Evolutionary conservation across 2,888 invertebrate genomes (phyloP), one percentile per base, ranked within the genome.

Genomic region (Acleris cristana): DNA sequence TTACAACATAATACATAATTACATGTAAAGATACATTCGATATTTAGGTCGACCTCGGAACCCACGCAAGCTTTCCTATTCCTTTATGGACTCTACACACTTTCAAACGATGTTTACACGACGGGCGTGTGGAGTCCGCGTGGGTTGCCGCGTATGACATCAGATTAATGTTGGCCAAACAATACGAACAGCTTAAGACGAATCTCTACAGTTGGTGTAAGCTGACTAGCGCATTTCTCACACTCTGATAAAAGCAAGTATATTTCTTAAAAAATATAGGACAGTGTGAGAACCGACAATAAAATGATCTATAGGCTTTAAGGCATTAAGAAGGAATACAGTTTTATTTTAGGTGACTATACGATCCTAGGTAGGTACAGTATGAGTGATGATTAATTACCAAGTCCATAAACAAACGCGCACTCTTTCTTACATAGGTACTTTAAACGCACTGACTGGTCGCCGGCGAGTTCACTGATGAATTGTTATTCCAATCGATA

Each of bases 1-100:
- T 7, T 26, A 34, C 26, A 8, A 26, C 7, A 26, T 26, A 26
- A 26, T 26, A 12, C 10, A 34, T 10, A 8, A 34, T 8, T 40
- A 40, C 40, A 40, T 4, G 14, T 40, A 48, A 48, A 4, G 2
- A 48, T 48, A 48, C 5, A n/a, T n/a, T 45, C 8, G 16, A 48
- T 6, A 18, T n/a, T 23, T 23, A 58, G 58, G 64, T 53, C 44
- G 58, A 30, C 52, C 58, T 64, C 64, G 52, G 51, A 51, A 53
- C 58, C 64, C 64, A 64, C 64, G 45, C 64, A 30, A 19, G 45
- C 58, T 64, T 58, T 64, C 64, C 64, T 40, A 64, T 64, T 53
- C 64, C 52, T 58, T 64, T 58, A 52, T 58, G 64, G 52, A 14
- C 64, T 58, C 26, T 57, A 57, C 51, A 30, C 48, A 56, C 56